Evolutionary conservation across 2,797 vertebrate genomes (phyloP), one percentile per base, ranked within the genome.

Genomic region (Ataeniobius toweri): DNA sequence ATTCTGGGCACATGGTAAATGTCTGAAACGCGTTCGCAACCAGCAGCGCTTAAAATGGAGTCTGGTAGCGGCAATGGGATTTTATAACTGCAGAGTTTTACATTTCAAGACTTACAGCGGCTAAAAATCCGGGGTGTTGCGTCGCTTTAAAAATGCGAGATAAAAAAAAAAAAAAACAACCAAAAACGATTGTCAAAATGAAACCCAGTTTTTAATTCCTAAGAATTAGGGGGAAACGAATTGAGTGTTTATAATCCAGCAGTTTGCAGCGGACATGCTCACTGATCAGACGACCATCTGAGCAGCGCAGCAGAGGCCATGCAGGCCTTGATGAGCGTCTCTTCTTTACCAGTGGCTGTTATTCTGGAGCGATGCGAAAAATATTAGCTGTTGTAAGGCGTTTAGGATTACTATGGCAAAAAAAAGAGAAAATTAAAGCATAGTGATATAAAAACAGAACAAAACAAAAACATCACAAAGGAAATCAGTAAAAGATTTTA

Each of bases 401-500:
- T 68, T 69, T 69, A 26, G 67, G 46, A 24, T 26, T 46, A 26
- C 67, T 53, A 2, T 55, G 3, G 1, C 10, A 6, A 26, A 53
- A 2, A 2, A 48, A 71, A 13, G 31, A 53, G 53, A 13, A 24
- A 1, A 6, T 16, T 53, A 53, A 71, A 36, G 18, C 20, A 51
- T 8, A 20, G 3, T 16, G 0, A n/a, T 44, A 18, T 10, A 12
- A 16, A 41, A 24, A 28, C 28, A 39, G 61, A 84, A 81, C 73
- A 85, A 26, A 48, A 13, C 5, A 68, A 81, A 83, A 80, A 85
- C 39, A 84, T 59, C 16, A 22, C 53, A 88, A 73, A 86, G 77
- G 67, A 80, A 85, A 74, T 41, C 61, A 14, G 58, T 86, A 87
- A 0, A 56, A 74, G 14, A 0, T 72, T 92, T 92, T 90, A 88